Conservation (phyloP, 2,888 invertebrate species). For the Amphipyra tragopoginis region DNA sequence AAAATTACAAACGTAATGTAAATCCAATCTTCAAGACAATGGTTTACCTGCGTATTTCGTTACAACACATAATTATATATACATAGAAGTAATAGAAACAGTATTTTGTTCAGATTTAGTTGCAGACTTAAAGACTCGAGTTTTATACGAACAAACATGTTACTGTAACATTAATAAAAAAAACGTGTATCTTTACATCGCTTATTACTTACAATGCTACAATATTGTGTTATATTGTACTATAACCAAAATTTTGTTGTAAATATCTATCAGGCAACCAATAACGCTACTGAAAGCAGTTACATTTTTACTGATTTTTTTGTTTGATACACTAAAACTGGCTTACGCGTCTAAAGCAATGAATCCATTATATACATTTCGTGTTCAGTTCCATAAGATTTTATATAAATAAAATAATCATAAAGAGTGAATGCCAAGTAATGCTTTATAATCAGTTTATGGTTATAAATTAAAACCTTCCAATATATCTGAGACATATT, state of each 20-base stretch:
- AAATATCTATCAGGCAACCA: slow-evolving; percentile 39
- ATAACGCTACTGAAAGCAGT: slow-evolving; percentile 14
- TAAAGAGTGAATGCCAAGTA: slow-evolving; percentile 21
- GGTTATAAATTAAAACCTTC: slow-evolving; percentile 30
- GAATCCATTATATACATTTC: slow-evolving; percentile 21
- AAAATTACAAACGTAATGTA: slow-evolving; percentile 50
- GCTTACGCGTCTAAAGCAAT: slow-evolving; percentile 37
- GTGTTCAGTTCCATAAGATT: slow-evolving; percentile 4
- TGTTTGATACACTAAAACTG: slow-evolving; percentile 49
- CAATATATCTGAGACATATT: slow-evolving; percentile 16
- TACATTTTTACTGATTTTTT: slow-evolving; percentile 21
- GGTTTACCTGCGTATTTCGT: slow-evolving; percentile 43
- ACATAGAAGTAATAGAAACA: slow-evolving; percentile 43
- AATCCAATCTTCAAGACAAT: slow-evolving; percentile 45
- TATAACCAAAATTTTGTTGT: slow-evolving; percentile 21
- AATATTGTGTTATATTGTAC: slow-evolving; percentile 20
- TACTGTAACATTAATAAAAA: slow-evolving; percentile 20
- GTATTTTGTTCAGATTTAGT: slow-evolving; percentile 42
- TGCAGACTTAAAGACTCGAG: slow-evolving; percentile 27
- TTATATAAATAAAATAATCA: slow-evolving; percentile 6
- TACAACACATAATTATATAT: slow-evolving; percentile 34
- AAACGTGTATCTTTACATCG: slow-evolving; percentile 21
- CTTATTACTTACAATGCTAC: slow-evolving; percentile 29
- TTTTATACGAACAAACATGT: slow-evolving; percentile 35
- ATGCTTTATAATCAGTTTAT: slow-evolving; percentile 12